These are phyloP conservation scores for Corythornis cristatus DNA, from an alignment of 2,113 vertebrate genomes.

Conservation along the genomic window DNA sequence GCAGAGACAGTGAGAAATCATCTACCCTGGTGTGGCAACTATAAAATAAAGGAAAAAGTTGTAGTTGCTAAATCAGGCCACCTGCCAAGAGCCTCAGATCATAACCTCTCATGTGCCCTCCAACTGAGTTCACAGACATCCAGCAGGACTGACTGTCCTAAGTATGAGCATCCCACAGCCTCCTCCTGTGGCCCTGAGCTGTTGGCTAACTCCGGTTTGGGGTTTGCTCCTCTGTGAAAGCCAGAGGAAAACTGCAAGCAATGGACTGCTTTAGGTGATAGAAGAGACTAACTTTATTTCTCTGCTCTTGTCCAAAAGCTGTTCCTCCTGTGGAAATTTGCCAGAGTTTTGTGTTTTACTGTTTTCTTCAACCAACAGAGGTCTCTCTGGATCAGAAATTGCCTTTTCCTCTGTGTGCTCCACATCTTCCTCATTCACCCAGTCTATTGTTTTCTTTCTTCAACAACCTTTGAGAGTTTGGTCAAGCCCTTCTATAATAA, in stretches of 20 bases:
- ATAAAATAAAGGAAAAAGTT: neutral
- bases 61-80: too few relatives aligned
- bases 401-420: neutral
- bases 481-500: neutral
- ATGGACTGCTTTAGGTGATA: neutral
- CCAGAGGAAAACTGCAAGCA: neutral
- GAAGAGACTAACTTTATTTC: neutral
- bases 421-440: neutral
- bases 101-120: neutral
- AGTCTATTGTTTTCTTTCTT: neutral
- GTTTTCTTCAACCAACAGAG: neutral
- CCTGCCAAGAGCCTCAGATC: neutral
- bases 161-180: neutral
- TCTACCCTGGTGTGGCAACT: neutral
- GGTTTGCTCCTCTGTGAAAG: neutral
- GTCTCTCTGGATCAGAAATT: neutral
- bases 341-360: neutral
- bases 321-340: neutral
- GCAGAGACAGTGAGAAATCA: neutral
- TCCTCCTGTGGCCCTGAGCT: neutral
- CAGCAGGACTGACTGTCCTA: fast-evolving
- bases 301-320: neutral
- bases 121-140: fast-evolving
- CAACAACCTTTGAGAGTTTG: neutral
- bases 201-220: neutral